Conservation (phyloP, 2,113 vertebrate genomes). For the Platysteira castanea region DNA sequence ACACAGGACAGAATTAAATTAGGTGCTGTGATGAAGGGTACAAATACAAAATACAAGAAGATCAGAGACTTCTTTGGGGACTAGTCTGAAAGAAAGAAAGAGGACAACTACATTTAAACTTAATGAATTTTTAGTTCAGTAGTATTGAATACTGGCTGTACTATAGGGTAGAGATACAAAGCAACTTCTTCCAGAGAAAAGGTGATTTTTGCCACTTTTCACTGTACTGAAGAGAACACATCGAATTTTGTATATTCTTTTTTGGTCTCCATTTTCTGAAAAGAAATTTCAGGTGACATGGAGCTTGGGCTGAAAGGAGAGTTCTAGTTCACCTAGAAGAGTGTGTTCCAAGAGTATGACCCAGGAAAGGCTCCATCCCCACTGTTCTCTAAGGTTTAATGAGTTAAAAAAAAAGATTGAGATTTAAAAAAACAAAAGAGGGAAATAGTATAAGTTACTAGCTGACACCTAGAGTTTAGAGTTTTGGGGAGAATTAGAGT, state of each 20-base stretch:
- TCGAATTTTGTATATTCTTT: background rate
- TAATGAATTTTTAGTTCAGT: background rate
- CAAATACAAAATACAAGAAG: background rate
- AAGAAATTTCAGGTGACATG: background rate
- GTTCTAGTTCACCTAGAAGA: background rate
- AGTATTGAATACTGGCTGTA: background rate
- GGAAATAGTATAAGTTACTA: background rate
- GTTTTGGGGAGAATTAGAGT: background rate
- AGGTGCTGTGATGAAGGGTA: background rate
- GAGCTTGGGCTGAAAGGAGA: background rate
- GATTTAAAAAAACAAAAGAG: too few relatives aligned
- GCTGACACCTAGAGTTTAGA: background rate
- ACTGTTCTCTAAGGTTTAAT: background rate
- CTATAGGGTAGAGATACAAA: background rate
- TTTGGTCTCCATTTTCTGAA: background rate
- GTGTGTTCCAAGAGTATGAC: background rate
- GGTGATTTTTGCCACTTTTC: background rate
- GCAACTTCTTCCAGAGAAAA: background rate
- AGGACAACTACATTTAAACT: background rate
- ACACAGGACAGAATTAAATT: background rate
- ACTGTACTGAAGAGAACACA: background rate
- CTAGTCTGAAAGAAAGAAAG: background rate
- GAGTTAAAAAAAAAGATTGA: background rate
- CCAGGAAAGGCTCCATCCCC: background rate
- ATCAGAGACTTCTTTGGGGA: background rate